Percentiles rank a stretch among this genome's conserved stretches.
Evolutionary conservation across 2,888 invertebrate genomes (phyloP).

Genomic region (Anticlea derivata): DNA sequence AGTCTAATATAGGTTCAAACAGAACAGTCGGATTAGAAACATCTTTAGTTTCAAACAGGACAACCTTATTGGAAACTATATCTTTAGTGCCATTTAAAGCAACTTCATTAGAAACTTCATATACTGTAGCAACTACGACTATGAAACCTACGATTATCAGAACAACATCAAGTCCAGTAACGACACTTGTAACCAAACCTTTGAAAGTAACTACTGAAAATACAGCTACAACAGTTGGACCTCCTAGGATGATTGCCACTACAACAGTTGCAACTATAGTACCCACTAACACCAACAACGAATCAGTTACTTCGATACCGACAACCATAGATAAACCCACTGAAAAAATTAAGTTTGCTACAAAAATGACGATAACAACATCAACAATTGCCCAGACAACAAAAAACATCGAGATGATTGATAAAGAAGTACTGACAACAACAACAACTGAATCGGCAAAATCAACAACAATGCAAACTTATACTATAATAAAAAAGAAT

Average conservation of each 20-base stretch:
- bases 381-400: neutral
- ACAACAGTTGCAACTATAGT: conserved; percentile 9
- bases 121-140: conserved; percentile 10
- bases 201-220: neutral
- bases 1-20: neutral
- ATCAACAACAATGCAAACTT: conserved; percentile 17
- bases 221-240: neutral
- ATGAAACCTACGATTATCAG: conserved; percentile 1
- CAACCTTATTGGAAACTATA: neutral
- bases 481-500: conserved; percentile 12
- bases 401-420: neutral
- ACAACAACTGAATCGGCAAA: conserved; percentile 2
- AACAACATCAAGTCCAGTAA: neutral
- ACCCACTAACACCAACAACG: conserved; percentile 22
- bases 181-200: neutral
- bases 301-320: conserved; percentile 26
- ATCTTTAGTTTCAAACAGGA: conserved; percentile 6
- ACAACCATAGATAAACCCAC: neutral
- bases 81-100: neutral
- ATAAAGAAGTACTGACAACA: neutral
- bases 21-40: conserved; percentile 1
- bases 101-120: conserved; percentile 8
- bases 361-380: neutral
- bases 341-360: neutral
- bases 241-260: neutral